Base-by-base conservation (phyloP, 2,797 vertebrate genomes). In the Acanthiza pusilla region DNA sequence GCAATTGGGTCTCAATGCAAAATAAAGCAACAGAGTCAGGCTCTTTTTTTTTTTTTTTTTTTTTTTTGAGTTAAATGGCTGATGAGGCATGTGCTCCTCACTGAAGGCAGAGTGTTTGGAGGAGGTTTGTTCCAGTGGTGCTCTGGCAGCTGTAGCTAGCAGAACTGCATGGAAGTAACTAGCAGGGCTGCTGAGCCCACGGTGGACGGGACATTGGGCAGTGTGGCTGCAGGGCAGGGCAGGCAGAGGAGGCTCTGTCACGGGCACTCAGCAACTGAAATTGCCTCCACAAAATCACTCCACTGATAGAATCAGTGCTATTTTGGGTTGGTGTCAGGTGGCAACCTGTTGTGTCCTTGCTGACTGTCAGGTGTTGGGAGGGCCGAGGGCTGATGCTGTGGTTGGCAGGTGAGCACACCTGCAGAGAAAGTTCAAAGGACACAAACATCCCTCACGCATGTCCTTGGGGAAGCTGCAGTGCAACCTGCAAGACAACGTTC, bases 281-380 rank as follows among this genome's bases (percentile, higher is more conserved):
- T 5, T 22, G 34, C 34, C 47, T 54, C 13, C 2, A 2, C 13
- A n/a, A 62, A 58, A 54, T 7, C 19, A 38, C 10, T 13, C 36
- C 0, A 0, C 38, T 51, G 27, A 25, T 2, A 6, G 66, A 71
- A 81, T 18, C 40, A 60, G 16, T 10, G n/a, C 3, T 70, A 1
- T 43, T 62, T 50, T 60, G 80, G 30, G 34, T 45, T 60, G 0
- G 0, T 50, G 30, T n/a, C 1, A 0, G 32, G 2, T 2, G 3
- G 20, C 45, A 86, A 22, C 3, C 19, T 43, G 30, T 11, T 60
- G 29, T 40, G 53, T 54, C 51, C 34, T 47, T 32, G 18, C 20
- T 16, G 50, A 9, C 11, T 78, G 16, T 13, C 23, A 13, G 26
- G 32, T n/a, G n/a, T 30, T n/a, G 20, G 26, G 7, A 43, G 58